Evolutionary conservation across 2,113 vertebrate genomes (phyloP), one percentile per base, ranked within the genome.

Genomic region (Dasypus novemcinctus): DNA sequence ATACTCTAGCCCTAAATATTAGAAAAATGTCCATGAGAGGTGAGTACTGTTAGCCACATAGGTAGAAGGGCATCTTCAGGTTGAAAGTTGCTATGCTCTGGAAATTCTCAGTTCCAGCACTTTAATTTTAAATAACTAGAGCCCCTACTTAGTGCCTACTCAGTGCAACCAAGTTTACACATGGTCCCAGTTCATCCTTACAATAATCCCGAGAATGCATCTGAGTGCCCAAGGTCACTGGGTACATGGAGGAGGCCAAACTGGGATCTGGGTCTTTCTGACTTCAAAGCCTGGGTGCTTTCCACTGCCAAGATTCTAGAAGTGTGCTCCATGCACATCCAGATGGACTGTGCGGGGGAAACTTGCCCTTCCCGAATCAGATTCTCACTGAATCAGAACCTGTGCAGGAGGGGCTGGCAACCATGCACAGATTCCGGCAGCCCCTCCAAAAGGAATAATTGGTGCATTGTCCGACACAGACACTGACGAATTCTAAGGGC

Each of bases 401-500:
- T 78, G 41, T 6, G 18, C 59, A 12, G 46, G 38, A 25, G 72
- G 29, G 12, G 54, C 27, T 0, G 4, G 46, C 23, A 46, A 4
- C 46, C 2, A 5, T 0, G 8, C 18, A 5, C 20, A 1, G 20
- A 8, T 8, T 0, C 31, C 2, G 4, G 83, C 43, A 33, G 41
- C 49, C 49, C 80, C n/a, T 84, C 20, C 41, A 41, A 4, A 15
- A 31, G 29, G 43, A 33, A 68, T 1, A 21, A 49, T 4, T 17
- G 43, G 11, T 25, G 1, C 1, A 14, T 1, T 4, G 41, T 41
- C 88, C 33, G 5, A n/a, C 46, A 72, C 64, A 41, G 33, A 33
- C 54, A 1, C 0, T 0, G 54, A 14, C 3, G 36, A 41, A 7
- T 1, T 7, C 54, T 36, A 1, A 4, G n/a, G 14, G 23, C 74